Evolutionary conservation across 2,797 vertebrate species (phyloP).

Genomic region (Cyprinodon diabolis): DNA sequence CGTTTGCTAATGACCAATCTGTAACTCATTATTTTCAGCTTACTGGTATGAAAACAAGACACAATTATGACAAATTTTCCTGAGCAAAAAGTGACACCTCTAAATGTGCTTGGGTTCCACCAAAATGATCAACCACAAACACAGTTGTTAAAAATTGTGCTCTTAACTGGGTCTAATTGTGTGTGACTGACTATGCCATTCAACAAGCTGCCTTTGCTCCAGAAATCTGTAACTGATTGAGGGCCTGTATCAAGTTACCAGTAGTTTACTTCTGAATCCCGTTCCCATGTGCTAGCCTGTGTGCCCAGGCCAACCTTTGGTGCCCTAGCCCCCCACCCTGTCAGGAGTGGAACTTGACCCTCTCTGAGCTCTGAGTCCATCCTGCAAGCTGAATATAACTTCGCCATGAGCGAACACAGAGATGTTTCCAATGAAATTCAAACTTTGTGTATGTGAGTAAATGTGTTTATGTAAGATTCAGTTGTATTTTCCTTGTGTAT

Average conservation of each 20-base stretch:
- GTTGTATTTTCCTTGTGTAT: conserved; percentile 41
- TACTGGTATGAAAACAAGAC: background rate
- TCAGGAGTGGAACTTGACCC: conserved; percentile 74
- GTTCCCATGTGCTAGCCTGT: conserved; percentile 52
- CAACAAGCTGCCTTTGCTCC: conserved; percentile 2
- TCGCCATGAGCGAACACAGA: conserved; percentile 44
- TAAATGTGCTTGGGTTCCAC: background rate
- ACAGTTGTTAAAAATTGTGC: conserved; percentile 4
- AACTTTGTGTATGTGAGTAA: conserved; percentile 24
- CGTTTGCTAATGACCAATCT: background rate
- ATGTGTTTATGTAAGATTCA: conserved; percentile 49
- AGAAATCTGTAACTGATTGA: conserved; percentile 74
- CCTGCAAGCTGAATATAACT: conserved; percentile 60
- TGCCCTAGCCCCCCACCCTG: conserved; percentile 49
- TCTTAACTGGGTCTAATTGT: background rate
- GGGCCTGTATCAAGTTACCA: conserved; percentile 61
- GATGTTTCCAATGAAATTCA: conserved; percentile 73
- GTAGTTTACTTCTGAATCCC: conserved; percentile 62
- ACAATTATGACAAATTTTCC: conserved; percentile 5
- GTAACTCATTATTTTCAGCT: background rate
- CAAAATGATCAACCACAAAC: background rate
- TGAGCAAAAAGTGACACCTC: background rate
- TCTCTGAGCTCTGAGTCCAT: conserved; percentile 55
- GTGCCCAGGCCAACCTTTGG: conserved; percentile 47
- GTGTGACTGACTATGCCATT: background rate